These are phyloP conservation scores for Chloroclystis v-ata DNA, from an alignment of 2,888 invertebrate species.

Conservation along the genomic window DNA sequence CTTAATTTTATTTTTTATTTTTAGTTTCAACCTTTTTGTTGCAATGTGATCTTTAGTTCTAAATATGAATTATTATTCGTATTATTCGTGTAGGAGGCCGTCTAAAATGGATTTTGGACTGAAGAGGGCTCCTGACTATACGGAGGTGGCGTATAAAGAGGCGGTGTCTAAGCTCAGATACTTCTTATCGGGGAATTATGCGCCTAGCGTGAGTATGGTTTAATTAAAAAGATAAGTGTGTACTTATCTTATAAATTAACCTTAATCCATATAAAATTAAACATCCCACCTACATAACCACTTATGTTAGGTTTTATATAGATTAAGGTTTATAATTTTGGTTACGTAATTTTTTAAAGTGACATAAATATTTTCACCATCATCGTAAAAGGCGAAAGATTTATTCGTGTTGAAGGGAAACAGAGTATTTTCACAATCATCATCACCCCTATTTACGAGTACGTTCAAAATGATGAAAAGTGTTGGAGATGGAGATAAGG, in stretches of 20 bases:
- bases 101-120: slow-evolving; percentile 71
- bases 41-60: slow-evolving; percentile 2
- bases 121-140: slow-evolving; percentile 85
- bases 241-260: background rate
- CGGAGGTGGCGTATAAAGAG: slow-evolving; percentile 90
- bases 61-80: slow-evolving; percentile 39
- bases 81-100: slow-evolving; percentile 64
- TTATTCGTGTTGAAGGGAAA: no score
- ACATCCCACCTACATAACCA: no score
- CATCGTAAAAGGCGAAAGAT: no score
- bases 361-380: no score
- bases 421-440: no score
- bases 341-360: no score
- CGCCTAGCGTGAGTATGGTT: slow-evolving; percentile 72
- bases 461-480: no score
- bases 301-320: no score
- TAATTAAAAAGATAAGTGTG: slow-evolving; percentile 9
- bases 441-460: no score
- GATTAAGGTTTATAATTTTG: no score
- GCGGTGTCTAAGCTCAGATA: slow-evolving; percentile 88
- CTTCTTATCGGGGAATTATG: slow-evolving; percentile 86
- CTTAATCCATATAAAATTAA: no score
- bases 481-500: no score
- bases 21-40: slow-evolving; percentile 33
- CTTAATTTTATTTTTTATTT: slow-evolving; percentile 36